These are phyloP conservation scores for Enhydra lutris DNA, from an alignment of 2,113 vertebrate genomes.

Conservation along the genomic window DNA sequence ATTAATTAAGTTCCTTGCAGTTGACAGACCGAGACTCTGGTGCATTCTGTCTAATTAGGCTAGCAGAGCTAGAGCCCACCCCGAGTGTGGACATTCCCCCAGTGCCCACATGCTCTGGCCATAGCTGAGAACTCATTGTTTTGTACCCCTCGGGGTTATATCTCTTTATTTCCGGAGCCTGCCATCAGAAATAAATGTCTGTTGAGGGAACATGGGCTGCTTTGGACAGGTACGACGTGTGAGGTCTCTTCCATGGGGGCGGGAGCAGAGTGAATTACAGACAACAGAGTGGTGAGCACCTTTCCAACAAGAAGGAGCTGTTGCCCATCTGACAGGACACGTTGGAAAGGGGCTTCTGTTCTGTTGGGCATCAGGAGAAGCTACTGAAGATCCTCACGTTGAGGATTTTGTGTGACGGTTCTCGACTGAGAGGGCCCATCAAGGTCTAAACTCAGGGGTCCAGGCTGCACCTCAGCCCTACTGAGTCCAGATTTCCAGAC, in stretches of 20 bases:
- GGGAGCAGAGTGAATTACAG: background rate
- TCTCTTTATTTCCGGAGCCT: background rate
- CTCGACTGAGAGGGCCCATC: background rate
- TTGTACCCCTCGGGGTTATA: accelerated
- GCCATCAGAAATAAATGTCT: background rate
- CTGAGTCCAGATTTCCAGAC: background rate
- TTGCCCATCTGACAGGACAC: accelerated
- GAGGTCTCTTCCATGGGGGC: background rate
- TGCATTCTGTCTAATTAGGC: background rate
- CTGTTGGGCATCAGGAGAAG: background rate
- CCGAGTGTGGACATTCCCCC: background rate
- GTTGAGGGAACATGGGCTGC: background rate
- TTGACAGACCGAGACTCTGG: background rate
- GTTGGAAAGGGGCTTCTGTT: background rate
- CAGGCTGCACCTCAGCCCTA: accelerated
- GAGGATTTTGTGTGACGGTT: background rate
- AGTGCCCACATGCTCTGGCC: accelerated
- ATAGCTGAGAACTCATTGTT: accelerated
- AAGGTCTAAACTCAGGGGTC: background rate
- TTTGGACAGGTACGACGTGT: accelerated
- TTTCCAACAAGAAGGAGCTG: background rate
- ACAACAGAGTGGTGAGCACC: background rate
- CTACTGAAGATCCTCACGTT: background rate
- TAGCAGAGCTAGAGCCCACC: background rate
- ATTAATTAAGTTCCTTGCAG: background rate